Conservation (phyloP, 2,113 vertebrate genomes). For the Uropsilus gracilis region DNA sequence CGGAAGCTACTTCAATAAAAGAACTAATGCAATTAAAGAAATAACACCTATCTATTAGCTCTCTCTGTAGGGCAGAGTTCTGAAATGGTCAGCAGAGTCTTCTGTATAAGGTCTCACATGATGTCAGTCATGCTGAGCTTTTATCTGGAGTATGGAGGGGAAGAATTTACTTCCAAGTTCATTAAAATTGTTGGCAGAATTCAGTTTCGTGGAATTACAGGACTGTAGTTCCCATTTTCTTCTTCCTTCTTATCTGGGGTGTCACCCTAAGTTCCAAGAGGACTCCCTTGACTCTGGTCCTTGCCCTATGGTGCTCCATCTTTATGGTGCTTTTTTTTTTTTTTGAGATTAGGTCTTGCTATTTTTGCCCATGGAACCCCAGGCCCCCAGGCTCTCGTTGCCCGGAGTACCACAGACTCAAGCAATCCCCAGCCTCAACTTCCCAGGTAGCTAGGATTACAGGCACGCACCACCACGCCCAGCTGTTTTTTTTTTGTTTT, state of each 20-base stretch:
- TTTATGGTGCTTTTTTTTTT: too few relatives aligned
- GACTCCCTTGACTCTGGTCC: not conserved
- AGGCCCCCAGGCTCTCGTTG: too few relatives aligned
- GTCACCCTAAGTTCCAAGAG: not conserved
- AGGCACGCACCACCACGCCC: too few relatives aligned
- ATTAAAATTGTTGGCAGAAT: not conserved
- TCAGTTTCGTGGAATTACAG: not conserved
- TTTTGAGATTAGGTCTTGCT: too few relatives aligned
- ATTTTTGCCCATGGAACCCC: too few relatives aligned
- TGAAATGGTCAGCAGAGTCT: not conserved
- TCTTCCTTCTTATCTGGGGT: not conserved
- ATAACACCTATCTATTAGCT: not conserved
- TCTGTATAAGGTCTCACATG: not conserved
- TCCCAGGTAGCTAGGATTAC: too few relatives aligned
- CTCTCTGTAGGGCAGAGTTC: not conserved
- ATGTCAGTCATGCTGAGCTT: not conserved
- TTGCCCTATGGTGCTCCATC: not conserved
- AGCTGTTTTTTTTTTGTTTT: too few relatives aligned
- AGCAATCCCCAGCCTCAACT: too few relatives aligned
- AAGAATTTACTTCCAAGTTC: not conserved
- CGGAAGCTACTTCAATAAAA: too few relatives aligned
- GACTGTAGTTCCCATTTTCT: not conserved
- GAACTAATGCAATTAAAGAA: too few relatives aligned
- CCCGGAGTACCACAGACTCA: too few relatives aligned
- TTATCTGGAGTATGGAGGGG: not conserved